These are phyloP conservation scores for Epiblema foenella DNA, from an alignment of 2,888 invertebrate genomes.

Conservation along the genomic window DNA sequence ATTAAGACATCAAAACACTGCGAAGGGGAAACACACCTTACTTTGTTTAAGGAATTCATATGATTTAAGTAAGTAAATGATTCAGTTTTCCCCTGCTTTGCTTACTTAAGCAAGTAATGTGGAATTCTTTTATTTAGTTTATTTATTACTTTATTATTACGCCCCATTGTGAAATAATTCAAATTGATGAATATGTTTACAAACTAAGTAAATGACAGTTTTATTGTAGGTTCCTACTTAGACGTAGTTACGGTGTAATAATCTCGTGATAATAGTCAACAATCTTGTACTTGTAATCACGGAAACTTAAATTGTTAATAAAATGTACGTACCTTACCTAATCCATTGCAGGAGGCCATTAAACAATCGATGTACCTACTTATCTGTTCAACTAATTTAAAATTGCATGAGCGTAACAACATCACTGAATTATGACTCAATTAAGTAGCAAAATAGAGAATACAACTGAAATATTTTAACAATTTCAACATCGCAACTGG, in stretches of 20 bases:
- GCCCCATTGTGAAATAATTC: constrained; percentile 11
- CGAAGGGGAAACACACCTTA: constrained; percentile 69
- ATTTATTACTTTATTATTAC: constrained; percentile 37
- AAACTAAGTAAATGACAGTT: not conserved
- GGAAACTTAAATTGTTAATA: constrained; percentile 8
- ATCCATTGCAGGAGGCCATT: constrained; percentile 11
- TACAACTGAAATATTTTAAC: constrained; percentile 58
- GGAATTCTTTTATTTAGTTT: constrained; percentile 27
- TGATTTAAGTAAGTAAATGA: constrained; percentile 46
- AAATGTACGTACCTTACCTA: constrained; percentile 5
- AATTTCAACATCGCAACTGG: constrained; percentile 53
- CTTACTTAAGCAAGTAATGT: constrained; percentile 35
- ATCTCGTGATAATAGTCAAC: constrained; percentile 8
- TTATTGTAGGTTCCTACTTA: not conserved
- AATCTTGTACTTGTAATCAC: constrained; percentile 15
- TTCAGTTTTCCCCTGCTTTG: constrained; percentile 57
- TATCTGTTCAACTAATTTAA: constrained; percentile 27
- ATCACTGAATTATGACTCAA: constrained; percentile 48
- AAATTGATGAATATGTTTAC: constrained; percentile 5
- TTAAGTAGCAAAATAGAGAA: constrained; percentile 57
- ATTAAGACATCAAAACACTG: constrained; percentile 77
- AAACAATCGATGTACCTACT: constrained; percentile 21
- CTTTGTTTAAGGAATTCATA: constrained; percentile 68
- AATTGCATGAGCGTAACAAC: constrained; percentile 20
- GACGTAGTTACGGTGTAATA: not conserved